Conservation (phyloP, 2,113 vertebrate species). For the Paramormyrops kingsleyae region DNA sequence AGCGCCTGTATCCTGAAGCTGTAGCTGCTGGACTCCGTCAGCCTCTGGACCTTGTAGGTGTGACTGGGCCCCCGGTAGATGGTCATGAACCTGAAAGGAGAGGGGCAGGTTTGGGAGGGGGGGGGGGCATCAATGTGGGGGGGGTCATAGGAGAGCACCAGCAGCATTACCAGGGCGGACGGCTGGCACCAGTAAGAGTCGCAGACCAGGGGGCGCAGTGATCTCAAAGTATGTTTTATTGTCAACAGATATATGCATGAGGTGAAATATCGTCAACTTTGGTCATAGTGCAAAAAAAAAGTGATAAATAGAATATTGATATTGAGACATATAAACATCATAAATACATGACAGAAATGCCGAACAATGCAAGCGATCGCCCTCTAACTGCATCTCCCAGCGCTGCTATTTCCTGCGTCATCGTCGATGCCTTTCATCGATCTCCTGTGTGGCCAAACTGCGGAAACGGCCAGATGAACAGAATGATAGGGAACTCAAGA, state of each 20-base stretch:
- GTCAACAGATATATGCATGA: not conserved
- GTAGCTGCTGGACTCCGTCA: slow-evolving; percentile 85
- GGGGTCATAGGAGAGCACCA: not conserved
- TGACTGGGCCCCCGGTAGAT: slow-evolving; percentile 95
- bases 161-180: too few species aligned
- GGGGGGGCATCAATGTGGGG: not conserved
- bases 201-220: not conserved
- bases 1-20: slow-evolving; percentile 91
- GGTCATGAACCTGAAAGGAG: slow-evolving; percentile 74
- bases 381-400: not conserved
- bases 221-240: not conserved
- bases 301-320: not conserved
- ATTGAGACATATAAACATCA: not conserved
- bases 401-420: not conserved
- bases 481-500: not conserved
- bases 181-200: too few species aligned
- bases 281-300: not conserved
- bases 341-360: not conserved
- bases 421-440: not conserved
- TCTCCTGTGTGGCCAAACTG: not conserved
- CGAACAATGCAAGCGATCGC: not conserved
- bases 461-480: not conserved
- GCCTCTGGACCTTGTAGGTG: slow-evolving; percentile 91
- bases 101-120: not conserved
- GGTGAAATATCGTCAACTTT: not conserved